Percentiles rank a stretch among this genome's conserved stretches.
Conservation (phyloP, 2,888 invertebrate genomes). For the Cactoblastis cactorum region DNA sequence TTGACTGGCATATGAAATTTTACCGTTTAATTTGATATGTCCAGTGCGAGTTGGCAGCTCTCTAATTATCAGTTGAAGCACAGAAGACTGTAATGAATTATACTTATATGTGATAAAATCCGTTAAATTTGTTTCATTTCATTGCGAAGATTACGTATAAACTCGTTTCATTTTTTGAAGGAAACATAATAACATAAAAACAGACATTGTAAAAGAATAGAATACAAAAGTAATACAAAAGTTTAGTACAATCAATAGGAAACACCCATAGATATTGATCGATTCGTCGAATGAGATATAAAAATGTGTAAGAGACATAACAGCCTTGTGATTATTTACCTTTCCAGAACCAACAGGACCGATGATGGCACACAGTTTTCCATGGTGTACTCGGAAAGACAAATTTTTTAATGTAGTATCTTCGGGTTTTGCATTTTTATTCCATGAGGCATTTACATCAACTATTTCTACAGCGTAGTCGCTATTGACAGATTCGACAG, state of each 20-base stretch:
- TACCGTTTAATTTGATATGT: conserved; percentile 80
- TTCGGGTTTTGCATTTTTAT: conserved; percentile 34
- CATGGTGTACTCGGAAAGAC: conserved; percentile 76
- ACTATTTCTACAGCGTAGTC: conserved; percentile 16
- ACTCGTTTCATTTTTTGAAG: too few species aligned
- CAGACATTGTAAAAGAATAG: too few species aligned
- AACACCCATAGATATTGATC: too few species aligned
- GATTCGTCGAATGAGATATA: too few species aligned
- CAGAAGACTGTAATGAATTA: conserved; percentile 69
- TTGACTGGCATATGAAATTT: conserved; percentile 87
- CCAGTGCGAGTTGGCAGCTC: conserved; percentile 83
- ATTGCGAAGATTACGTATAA: too few species aligned
- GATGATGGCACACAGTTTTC: conserved; percentile 87
- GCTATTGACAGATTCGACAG: neutral
- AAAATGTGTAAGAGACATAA: too few species aligned
- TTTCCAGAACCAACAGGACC: conserved; percentile 94
- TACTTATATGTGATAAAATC: neutral
- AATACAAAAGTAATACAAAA: too few species aligned
- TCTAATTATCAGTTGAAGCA: conserved; percentile 83
- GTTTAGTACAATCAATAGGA: too few species aligned
- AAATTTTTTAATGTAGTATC: conserved; percentile 77
- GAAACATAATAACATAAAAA: too few species aligned
- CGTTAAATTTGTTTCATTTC: too few species aligned
- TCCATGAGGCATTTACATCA: conserved; percentile 61
- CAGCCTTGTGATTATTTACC: too few species aligned